Conservation (phyloP, 2,797 vertebrate genomes). For the Halcyon leucocephala region DNA sequence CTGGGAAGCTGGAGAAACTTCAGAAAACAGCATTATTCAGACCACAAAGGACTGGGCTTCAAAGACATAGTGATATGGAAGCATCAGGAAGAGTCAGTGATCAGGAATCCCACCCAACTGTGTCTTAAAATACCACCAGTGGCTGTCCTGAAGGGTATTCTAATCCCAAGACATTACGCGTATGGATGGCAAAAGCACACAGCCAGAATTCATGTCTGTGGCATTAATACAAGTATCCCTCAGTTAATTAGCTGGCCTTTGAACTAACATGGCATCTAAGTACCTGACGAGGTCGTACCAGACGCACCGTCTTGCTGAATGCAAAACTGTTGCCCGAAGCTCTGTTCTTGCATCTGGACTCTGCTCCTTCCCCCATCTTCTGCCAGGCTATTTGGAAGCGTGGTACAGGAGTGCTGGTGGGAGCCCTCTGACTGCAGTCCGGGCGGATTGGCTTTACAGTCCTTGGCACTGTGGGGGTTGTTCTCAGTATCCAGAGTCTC, state of each 20-base stretch:
- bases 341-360: constrained; percentile 64
- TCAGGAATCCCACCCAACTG: not conserved
- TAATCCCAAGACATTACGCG: not conserved
- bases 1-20: not conserved
- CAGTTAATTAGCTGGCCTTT: not conserved
- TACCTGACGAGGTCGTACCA: constrained; percentile 1
- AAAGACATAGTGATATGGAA: not conserved
- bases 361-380: constrained; percentile 53
- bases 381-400: constrained; percentile 52
- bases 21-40: not conserved
- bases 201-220: not conserved
- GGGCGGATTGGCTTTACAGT: constrained; percentile 11
- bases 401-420: constrained; percentile 60
- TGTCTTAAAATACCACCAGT: not conserved
- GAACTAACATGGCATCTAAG: not conserved
- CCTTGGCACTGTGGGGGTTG: constrained; percentile 47
- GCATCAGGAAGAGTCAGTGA: not conserved
- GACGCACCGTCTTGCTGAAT: constrained; percentile 7
- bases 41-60: not conserved
- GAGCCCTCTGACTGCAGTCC: constrained; percentile 53
- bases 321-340: constrained; percentile 68
- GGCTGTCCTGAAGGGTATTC: not conserved
- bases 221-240: not conserved
- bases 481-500: constrained; percentile 69
- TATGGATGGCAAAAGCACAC: not conserved